phyloP scores from a whole-genome alignment of 2,113 vertebrate genomes.

The Burhinus oedicnemus region DNA sequence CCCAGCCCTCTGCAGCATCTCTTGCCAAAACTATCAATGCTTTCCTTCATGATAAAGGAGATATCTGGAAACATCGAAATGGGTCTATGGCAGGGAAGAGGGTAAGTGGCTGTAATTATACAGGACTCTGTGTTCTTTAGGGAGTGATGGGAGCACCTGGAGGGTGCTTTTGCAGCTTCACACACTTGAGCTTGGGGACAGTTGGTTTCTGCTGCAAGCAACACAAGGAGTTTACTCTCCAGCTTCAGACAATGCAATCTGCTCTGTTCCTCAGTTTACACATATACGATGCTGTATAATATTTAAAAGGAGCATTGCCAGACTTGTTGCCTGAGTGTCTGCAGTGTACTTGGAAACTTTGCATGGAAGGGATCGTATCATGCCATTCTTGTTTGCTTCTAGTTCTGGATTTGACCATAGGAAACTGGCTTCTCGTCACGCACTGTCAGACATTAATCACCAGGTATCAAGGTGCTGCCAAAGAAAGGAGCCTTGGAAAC shows the following conservation, averaged over 20 bases:
- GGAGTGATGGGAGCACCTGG: neutral
- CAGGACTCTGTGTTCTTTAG: neutral
- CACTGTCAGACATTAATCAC: neutral
- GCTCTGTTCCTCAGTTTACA: neutral
- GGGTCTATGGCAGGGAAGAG: neutral
- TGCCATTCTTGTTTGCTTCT: neutral
- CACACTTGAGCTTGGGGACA: neutral
- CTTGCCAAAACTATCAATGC: neutral
- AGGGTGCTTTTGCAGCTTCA: neutral
- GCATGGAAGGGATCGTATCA: neutral
- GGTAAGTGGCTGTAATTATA: neutral
- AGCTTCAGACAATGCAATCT: neutral
- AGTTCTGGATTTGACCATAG: neutral
- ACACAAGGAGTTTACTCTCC: neutral
- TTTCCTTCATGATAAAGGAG: neutral
- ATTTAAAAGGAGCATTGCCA: neutral
- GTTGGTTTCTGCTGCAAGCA: neutral
- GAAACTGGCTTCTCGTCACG: neutral
- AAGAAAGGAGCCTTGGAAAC: neutral
- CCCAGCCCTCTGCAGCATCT: neutral
- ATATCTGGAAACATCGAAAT: neutral
- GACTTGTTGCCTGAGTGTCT: neutral
- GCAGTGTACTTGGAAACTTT: neutral
- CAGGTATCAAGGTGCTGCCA: rapidly evolving
- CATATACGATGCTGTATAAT: rapidly evolving